Evolutionary conservation across 2,888 invertebrate genomes (phyloP).

Genomic region (Amphipyra berbera): DNA sequence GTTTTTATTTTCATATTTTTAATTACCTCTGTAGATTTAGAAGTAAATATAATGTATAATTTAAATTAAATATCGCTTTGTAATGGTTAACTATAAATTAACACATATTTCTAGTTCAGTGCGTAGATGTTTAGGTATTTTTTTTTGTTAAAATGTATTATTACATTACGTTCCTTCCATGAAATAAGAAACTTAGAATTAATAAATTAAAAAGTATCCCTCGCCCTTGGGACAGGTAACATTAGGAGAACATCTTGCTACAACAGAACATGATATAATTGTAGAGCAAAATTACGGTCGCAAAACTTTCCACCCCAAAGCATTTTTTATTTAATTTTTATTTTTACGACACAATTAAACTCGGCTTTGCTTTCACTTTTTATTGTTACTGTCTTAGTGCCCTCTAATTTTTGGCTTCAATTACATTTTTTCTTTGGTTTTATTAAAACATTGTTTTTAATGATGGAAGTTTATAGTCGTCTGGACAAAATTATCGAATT

Average conservation of each 20-base stretch:
- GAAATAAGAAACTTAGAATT: constrained; percentile 43
- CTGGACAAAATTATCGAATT: constrained; percentile 52
- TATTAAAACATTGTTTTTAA: constrained; percentile 87
- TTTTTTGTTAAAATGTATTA: constrained; percentile 24
- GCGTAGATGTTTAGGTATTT: constrained; percentile 18
- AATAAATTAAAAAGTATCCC: constrained; percentile 58
- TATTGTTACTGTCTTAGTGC: constrained; percentile 88
- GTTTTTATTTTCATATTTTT: constrained; percentile 24
- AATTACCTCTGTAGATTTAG: constrained; percentile 2
- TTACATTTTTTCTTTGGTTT: constrained; percentile 83
- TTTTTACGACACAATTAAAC: constrained; percentile 89
- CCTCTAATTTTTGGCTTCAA: constrained; percentile 89
- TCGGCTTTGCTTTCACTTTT: constrained; percentile 89
- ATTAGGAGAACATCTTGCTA: constrained; percentile 73
- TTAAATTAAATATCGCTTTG: constrained; percentile 40
- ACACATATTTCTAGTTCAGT: constrained; percentile 28
- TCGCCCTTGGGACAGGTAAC: constrained; percentile 79
- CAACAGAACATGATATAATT: constrained; percentile 83
- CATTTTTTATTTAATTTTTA: constrained; percentile 89
- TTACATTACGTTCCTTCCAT: constrained; percentile 43
- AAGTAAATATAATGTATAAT: constrained; percentile 21
- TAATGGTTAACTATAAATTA: constrained; percentile 40
- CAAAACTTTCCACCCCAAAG: constrained; percentile 86
- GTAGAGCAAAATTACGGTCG: constrained; percentile 81
- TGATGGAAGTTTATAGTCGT: constrained; percentile 69